Evolutionary conservation across 2,797 vertebrate species (phyloP).

Genomic region (Rallus crepitans): DNA sequence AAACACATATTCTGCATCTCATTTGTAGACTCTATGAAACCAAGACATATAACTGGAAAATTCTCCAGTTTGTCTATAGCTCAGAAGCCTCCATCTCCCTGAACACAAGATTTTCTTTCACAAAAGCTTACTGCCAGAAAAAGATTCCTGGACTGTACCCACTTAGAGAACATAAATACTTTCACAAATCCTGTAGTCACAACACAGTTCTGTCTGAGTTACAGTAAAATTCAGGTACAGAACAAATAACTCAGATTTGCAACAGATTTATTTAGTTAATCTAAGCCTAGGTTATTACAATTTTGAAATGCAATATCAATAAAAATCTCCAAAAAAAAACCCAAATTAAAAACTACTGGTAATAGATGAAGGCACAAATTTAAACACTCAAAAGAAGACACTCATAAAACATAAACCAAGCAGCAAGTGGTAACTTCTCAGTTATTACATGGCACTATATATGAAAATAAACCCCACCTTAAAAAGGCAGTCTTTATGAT

Average conservation of each 20-base stretch:
- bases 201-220: neutral
- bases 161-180: neutral
- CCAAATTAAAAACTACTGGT: neutral
- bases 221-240: neutral
- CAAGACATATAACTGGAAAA: neutral
- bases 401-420: neutral
- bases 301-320: neutral
- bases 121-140: neutral
- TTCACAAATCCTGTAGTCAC: neutral
- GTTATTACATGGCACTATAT: neutral
- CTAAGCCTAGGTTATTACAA: neutral
- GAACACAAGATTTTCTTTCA: slow-evolving; percentile 6
- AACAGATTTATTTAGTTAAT: neutral
- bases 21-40: neutral
- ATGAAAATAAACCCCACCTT: too few relatives aligned
- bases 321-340: neutral
- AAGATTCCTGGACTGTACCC: neutral
- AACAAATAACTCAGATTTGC: neutral
- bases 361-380: neutral
- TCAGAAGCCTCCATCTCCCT: neutral
- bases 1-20: neutral
- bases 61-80: neutral
- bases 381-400: neutral
- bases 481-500: neutral
- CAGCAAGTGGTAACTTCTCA: neutral